A percentile compares a stretch with the other conserved stretches of the same genome.
Evolutionary conservation across 2,797 vertebrate genomes (phyloP).

Genomic region (Poeciliopsis gracilis): DNA sequence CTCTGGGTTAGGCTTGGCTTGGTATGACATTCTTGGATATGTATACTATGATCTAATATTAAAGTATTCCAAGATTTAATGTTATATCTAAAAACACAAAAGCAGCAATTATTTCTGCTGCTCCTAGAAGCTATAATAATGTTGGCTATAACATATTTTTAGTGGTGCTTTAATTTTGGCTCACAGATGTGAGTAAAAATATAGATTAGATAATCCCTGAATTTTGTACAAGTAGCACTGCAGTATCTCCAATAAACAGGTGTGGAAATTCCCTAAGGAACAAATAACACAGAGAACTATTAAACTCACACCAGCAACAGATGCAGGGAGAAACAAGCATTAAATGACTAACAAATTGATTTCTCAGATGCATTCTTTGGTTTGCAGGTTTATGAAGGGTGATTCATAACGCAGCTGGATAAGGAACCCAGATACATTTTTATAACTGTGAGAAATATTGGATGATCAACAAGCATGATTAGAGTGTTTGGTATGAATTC

Average conservation of each 20-base stretch:
- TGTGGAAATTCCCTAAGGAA: neutral
- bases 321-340: neutral
- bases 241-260: neutral
- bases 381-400: neutral
- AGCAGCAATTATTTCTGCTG: neutral
- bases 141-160: neutral
- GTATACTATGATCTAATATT: neutral
- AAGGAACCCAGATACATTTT: neutral
- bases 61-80: neutral
- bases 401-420: neutral
- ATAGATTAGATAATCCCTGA: neutral
- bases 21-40: neutral
- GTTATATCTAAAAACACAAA: neutral
- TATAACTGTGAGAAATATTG: neutral
- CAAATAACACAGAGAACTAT: neutral
- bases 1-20: neutral
- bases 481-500: neutral
- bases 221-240: neutral
- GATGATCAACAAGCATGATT: neutral
- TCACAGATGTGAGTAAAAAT: neutral
- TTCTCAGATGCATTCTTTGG: neutral
- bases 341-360: neutral
- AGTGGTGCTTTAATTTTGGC: neutral
- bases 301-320: neutral
- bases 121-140: neutral